These are phyloP conservation scores for Phocides pigmalion DNA, from an alignment of 1,140 invertebrate species.

Conservation along the genomic window DNA sequence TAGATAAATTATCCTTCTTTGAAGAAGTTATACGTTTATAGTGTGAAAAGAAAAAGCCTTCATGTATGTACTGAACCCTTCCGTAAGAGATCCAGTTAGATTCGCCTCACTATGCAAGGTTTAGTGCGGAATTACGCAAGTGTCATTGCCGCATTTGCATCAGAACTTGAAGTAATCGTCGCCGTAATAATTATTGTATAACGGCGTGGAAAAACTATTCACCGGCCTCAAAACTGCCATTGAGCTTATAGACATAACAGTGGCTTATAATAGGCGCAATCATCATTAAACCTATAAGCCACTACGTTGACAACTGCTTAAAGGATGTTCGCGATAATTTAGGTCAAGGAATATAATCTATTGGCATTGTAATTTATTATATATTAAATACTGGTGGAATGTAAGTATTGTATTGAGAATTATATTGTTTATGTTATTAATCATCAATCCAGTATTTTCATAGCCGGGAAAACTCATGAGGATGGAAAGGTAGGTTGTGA, in stretches of 20 bases:
- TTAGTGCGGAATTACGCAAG: constrained; percentile 49
- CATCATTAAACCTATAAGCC: constrained; percentile 28
- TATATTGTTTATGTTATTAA: background rate
- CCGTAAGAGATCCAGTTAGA: constrained; percentile 51
- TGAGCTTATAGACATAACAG: constrained; percentile 23
- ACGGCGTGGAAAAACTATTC: constrained; percentile 44
- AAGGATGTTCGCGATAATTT: constrained; percentile 37
- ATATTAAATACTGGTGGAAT: constrained; percentile 1
- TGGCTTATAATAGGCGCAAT: constrained; percentile 22
- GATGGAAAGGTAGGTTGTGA: too few relatives aligned
- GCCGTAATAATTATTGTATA: constrained; percentile 61
- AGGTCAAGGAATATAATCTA: constrained; percentile 37
- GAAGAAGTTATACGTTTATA: background rate
- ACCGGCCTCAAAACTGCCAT: constrained; percentile 17
- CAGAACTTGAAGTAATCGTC: constrained; percentile 53
- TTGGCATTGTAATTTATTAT: background rate
- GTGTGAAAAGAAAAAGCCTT: background rate
- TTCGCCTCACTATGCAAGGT: constrained; percentile 40
- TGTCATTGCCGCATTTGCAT: constrained; percentile 71
- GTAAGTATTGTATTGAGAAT: background rate
- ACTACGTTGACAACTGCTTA: constrained; percentile 29
- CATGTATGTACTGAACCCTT: constrained; percentile 51
- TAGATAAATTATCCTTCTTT: too few relatives aligned
- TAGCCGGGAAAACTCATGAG: too few relatives aligned
- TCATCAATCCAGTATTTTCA: too few relatives aligned